Evolutionary conservation across 2,113 vertebrate genomes (phyloP), one percentile per base, ranked within the genome.

Genomic region (Thymallus thymallus): DNA sequence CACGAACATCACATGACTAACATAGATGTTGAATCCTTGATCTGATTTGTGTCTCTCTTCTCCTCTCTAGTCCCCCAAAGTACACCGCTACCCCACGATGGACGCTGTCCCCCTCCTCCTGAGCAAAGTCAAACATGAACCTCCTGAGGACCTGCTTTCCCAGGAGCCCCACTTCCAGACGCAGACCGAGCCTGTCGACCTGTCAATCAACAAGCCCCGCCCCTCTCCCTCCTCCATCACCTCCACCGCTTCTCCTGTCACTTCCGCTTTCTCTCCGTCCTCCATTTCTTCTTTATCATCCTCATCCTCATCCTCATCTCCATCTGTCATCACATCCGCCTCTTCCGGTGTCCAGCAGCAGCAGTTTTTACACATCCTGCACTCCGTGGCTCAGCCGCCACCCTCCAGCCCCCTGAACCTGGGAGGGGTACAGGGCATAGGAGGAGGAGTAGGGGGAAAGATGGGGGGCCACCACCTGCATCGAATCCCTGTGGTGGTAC

Each of bases 351-450:
- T 97, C 79, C 94, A 96, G 88, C 35, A 41, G 35, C 35, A 98
- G 92, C 96, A 97, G 77, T 98, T 96, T 95, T 96, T 99, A 95
- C 97, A 98, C 95, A 98, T 99, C 88, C 97, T 98, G 90, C 98
- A 98, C 90, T 96, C 97, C 56, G 96, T 97, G 81, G 96, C 96
- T 73, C 94, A 96, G 72, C 96, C 96, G 72, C 96, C 96, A 79
- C 94, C 96, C 84, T 96, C 96, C 73, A 97, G 96, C 79, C 96
- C 98, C 68, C 94, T 97, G 92, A 96, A 96, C 91, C 95, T 98
- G 84, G 88, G 83, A 93, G 96, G 91, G 93, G 94, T 85, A 58
- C 24, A 26, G 29, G 29, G 63, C 16, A 41, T 41, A 41, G 29
- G 63, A 16, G 12, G 23, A 65, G 12, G 65, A 32, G 29, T 18